Evolutionary conservation across 1,140 invertebrate genomes (phyloP).

Genomic region (Harlomillsia oculata): DNA sequence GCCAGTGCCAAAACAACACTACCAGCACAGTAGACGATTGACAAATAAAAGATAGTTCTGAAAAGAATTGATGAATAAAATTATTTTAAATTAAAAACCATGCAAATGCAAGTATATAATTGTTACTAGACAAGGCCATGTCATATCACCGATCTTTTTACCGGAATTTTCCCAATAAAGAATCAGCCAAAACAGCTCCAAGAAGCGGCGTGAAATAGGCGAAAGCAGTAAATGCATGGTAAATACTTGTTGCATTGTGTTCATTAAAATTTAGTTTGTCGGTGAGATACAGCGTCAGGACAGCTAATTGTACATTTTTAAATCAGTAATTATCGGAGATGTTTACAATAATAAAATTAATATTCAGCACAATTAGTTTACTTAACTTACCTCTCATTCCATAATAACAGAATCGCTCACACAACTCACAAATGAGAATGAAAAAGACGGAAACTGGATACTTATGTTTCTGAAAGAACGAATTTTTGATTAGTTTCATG

Average conservation of each 20-base stretch:
- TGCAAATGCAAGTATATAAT: not conserved
- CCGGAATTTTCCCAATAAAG: slow-evolving; percentile 71
- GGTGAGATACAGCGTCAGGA: slow-evolving; percentile 67
- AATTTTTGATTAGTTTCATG: too few species aligned
- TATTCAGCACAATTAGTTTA: not conserved
- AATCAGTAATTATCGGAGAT: not conserved
- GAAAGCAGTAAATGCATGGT: slow-evolving; percentile 70
- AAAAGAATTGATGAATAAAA: not conserved
- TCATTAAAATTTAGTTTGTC: slow-evolving; percentile 55
- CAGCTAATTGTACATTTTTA: slow-evolving; percentile 47
- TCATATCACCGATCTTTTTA: slow-evolving; percentile 35
- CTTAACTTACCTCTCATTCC: not conserved
- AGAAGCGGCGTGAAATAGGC: slow-evolving; percentile 78
- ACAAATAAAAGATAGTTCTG: slow-evolving; percentile 77
- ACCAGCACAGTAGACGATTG: slow-evolving; percentile 77
- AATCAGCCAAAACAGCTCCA: slow-evolving; percentile 83
- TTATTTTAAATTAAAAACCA: not conserved
- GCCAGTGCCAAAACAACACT: slow-evolving; percentile 65
- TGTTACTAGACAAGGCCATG: not conserved
- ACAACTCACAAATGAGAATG: slow-evolving; percentile 91
- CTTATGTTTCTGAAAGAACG: slow-evolving; percentile 58
- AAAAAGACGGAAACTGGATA: slow-evolving; percentile 84
- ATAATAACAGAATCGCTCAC: slow-evolving; percentile 54
- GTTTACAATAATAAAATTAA: not conserved
- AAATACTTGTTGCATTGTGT: slow-evolving; percentile 62